A percentile compares a stretch with the other conserved stretches of the same genome.
Conservation (phyloP, 2,888 invertebrate species). For the Saturnia pavonia region DNA sequence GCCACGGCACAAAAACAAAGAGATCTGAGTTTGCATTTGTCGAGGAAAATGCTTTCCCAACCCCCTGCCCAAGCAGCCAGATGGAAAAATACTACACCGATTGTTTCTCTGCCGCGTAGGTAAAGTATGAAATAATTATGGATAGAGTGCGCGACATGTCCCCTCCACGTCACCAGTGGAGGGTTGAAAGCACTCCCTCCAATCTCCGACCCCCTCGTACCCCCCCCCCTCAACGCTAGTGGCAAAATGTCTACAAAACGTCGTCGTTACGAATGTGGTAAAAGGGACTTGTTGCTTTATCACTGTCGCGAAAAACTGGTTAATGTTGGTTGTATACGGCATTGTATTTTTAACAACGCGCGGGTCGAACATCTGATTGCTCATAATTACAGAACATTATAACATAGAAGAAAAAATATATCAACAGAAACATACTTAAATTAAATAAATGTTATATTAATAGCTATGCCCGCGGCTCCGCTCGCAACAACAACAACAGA, state of each 20-base stretch:
- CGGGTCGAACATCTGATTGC: neutral
- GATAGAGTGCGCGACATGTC: constrained; percentile 60
- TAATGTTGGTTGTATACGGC: neutral
- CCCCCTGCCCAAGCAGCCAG: constrained; percentile 48
- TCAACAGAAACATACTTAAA: no score
- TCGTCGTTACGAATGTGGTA: constrained; percentile 65
- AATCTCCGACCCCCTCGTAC: constrained; percentile 33
- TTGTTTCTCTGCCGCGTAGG: constrained; percentile 64
- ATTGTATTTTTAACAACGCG: neutral
- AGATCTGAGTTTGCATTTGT: constrained; percentile 45
- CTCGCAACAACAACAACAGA: no score
- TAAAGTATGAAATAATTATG: constrained; percentile 79
- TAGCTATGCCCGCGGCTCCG: no score
- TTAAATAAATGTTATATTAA: no score
- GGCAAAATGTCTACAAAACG: constrained; percentile 56
- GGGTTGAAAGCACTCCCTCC: constrained; percentile 31
- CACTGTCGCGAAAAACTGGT: constrained; percentile 53
- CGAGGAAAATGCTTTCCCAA: constrained; percentile 47
- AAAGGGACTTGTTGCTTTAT: constrained; percentile 78
- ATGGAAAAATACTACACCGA: constrained; percentile 67
- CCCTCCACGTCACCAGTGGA: constrained; percentile 25
- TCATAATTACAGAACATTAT: neutral
- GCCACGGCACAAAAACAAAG: constrained; percentile 13
- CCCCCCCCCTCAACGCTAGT: constrained; percentile 31
- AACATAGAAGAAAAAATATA: neutral